Percentiles rank a stretch among this genome's conserved stretches.
These are phyloP conservation scores for Australoheros scitulus DNA, from an alignment of 2,113 vertebrate species.

Conservation along the genomic window DNA sequence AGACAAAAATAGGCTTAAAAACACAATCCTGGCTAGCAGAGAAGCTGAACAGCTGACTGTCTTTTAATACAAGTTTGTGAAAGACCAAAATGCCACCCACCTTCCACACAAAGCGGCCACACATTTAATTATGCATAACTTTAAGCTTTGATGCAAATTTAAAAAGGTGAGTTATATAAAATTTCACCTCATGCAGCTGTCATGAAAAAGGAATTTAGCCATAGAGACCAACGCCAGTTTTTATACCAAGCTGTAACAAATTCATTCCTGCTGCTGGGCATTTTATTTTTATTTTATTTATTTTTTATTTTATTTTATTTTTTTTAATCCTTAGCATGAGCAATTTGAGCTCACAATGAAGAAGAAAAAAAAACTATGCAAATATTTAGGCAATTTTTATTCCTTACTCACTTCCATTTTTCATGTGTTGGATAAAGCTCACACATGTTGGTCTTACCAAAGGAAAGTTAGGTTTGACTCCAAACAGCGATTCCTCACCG, in stretches of 20 bases:
- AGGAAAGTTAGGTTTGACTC: neutral
- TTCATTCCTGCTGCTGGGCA: neutral
- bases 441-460: neutral
- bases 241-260: neutral
- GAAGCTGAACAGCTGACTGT: neutral
- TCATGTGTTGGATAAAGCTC: neutral
- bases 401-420: neutral
- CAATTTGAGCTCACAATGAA: neutral
- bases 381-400: neutral
- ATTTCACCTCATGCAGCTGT: neutral
- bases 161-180: neutral
- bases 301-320: too few species aligned
- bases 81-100: neutral
- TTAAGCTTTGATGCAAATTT: conserved; percentile 4
- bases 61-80: neutral
- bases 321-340: neutral
- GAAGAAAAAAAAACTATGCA: neutral
- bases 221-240: neutral
- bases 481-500: neutral
- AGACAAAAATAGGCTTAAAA: neutral
- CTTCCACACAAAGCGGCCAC: neutral
- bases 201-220: neutral
- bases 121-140: neutral
- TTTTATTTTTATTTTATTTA: neutral
- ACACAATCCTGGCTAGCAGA: neutral